Evolutionary conservation across 2,888 invertebrate species (phyloP).

Genomic region (Mimachlamys varia): DNA sequence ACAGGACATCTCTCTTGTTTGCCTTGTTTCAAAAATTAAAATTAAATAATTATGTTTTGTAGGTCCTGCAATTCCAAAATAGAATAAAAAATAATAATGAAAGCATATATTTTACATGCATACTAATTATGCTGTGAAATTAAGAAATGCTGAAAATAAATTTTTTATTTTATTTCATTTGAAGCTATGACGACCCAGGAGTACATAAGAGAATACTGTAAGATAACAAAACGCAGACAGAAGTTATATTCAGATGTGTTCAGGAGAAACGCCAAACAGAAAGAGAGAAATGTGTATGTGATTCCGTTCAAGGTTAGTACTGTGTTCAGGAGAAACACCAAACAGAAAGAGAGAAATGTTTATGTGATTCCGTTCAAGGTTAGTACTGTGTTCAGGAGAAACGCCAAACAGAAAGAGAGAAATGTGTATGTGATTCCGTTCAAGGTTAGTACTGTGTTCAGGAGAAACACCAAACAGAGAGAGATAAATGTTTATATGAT

Average conservation of each 20-base stretch:
- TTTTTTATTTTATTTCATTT: constrained; percentile 40
- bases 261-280: constrained; percentile 61
- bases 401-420: constrained; percentile 68
- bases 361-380: constrained; percentile 69
- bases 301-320: constrained; percentile 68
- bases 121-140: too few relatives aligned
- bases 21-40: too few relatives aligned
- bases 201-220: constrained; percentile 75
- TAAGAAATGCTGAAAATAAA: too few relatives aligned
- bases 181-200: constrained; percentile 75
- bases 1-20: too few relatives aligned
- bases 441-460: constrained; percentile 68
- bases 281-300: constrained; percentile 65
- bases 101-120: too few relatives aligned
- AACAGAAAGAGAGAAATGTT: constrained; percentile 68
- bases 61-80: too few relatives aligned
- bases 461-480: constrained; percentile 62
- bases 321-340: constrained; percentile 58
- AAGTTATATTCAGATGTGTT: constrained; percentile 76
- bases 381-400: constrained; percentile 58
- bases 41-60: too few relatives aligned
- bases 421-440: constrained; percentile 61
- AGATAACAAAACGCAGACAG: constrained; percentile 71
- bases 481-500: constrained; percentile 66
- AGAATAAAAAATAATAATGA: too few relatives aligned